Percentiles rank a stretch among this genome's conserved stretches.
Conservation (phyloP, 2,113 vertebrate species). For the Mus spicilegus region DNA sequence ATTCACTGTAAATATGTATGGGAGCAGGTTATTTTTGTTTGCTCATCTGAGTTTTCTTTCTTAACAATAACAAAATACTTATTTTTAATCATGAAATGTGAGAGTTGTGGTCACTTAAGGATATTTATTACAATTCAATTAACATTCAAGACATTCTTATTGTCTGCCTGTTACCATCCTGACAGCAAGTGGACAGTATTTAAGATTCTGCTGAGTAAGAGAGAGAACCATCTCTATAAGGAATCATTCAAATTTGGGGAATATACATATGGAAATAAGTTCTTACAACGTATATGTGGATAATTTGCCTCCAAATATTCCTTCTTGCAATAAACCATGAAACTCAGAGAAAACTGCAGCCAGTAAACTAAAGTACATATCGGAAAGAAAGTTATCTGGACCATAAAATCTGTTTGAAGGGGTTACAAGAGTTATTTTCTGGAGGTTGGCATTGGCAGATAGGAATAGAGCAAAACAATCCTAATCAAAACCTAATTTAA, state of each 20-base stretch:
- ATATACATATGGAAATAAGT: not conserved
- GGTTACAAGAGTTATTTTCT: rapidly evolving
- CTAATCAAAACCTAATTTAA: too few species aligned
- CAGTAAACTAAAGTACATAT: not conserved
- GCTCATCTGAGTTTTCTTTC: not conserved
- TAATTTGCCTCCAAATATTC: not conserved
- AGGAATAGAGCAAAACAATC: not conserved
- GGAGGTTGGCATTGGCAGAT: not conserved
- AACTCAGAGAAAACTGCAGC: too few species aligned
- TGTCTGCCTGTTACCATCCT: not conserved
- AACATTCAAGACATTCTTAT: not conserved
- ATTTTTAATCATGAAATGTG: not conserved
- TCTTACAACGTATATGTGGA: too few species aligned
- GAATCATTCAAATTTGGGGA: rapidly evolving
- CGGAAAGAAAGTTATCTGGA: not conserved
- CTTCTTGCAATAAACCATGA: not conserved
- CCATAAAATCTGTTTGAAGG: not conserved
- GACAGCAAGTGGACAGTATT: rapidly evolving
- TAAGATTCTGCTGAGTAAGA: not conserved
- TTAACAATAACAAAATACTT: not conserved
- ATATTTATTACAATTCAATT: not conserved
- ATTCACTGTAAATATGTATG: not conserved
- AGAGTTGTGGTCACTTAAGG: not conserved
- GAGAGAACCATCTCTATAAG: not conserved
- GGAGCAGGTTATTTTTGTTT: not conserved